Percentiles rank a stretch among this genome's conserved stretches.
Evolutionary conservation across 1,140 invertebrate species (phyloP).

Genomic region (Ostrea edulis): DNA sequence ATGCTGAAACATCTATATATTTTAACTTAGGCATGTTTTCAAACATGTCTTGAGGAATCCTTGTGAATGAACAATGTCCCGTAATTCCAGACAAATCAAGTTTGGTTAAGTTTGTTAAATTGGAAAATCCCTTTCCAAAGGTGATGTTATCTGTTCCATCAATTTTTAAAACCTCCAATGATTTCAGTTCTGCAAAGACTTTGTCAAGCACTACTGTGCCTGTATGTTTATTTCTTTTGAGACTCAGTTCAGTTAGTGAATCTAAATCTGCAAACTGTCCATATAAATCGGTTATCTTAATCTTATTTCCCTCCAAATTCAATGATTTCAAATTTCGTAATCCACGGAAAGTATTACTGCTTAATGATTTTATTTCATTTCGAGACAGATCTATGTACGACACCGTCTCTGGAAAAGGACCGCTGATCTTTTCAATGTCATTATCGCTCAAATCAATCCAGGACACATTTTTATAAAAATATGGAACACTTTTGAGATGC

Average conservation of each 20-base stretch:
- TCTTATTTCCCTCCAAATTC: background rate
- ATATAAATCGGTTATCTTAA: background rate
- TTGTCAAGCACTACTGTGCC: background rate
- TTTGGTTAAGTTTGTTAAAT: background rate
- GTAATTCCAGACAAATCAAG: constrained; percentile 2
- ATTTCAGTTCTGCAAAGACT: background rate
- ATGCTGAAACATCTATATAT: background rate
- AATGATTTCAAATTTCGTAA: background rate
- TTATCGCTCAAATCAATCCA: background rate
- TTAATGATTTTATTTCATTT: background rate
- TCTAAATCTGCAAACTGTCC: background rate
- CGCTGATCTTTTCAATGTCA: background rate
- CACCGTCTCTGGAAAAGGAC: background rate
- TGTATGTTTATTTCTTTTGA: background rate
- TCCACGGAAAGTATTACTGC: background rate
- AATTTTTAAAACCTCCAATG: background rate
- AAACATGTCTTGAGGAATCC: background rate
- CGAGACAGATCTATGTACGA: background rate
- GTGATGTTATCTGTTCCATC: background rate
- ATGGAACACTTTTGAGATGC: background rate
- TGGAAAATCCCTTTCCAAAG: background rate
- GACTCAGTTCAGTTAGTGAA: background rate
- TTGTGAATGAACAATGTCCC: background rate
- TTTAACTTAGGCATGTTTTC: background rate
- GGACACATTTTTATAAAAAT: background rate